phyloP scores from a whole-genome alignment of 1,140 invertebrate genomes.

The Saccostrea echinata region DNA sequence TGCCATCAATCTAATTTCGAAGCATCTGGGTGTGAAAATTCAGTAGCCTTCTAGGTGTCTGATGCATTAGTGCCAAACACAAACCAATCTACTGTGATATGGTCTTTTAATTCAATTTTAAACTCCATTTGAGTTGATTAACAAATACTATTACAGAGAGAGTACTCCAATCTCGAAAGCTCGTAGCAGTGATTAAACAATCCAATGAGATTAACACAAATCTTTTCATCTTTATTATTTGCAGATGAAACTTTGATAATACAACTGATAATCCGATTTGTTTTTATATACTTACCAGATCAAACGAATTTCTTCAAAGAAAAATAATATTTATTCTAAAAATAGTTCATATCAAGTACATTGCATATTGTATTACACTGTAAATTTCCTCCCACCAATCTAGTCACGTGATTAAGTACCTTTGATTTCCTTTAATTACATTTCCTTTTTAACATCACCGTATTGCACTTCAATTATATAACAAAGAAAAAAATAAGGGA shows the following conservation, averaged over 20 bases:
- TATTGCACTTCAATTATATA: background rate
- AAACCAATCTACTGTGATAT: constrained; percentile 20
- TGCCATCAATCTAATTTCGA: background rate
- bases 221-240: background rate
- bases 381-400: constrained; percentile 34
- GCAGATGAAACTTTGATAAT: background rate
- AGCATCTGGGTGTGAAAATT: background rate
- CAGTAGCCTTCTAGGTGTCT: background rate
- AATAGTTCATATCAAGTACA: background rate
- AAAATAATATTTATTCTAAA: background rate
- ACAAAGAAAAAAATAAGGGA: background rate
- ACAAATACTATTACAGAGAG: background rate
- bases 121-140: background rate
- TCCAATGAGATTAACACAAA: constrained; percentile 22
- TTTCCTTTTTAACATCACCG: background rate
- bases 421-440: constrained; percentile 25
- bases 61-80: constrained; percentile 36
- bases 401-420: constrained; percentile 32
- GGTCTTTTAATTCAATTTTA: constrained; percentile 4
- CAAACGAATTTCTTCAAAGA: background rate
- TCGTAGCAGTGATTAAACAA: background rate
- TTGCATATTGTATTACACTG: background rate
- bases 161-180: background rate
- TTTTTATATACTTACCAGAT: background rate
- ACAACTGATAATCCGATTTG: background rate